These are phyloP conservation scores for Steatocranus sp. DNA, from an alignment of 2,797 vertebrate genomes.

Conservation along the genomic window DNA sequence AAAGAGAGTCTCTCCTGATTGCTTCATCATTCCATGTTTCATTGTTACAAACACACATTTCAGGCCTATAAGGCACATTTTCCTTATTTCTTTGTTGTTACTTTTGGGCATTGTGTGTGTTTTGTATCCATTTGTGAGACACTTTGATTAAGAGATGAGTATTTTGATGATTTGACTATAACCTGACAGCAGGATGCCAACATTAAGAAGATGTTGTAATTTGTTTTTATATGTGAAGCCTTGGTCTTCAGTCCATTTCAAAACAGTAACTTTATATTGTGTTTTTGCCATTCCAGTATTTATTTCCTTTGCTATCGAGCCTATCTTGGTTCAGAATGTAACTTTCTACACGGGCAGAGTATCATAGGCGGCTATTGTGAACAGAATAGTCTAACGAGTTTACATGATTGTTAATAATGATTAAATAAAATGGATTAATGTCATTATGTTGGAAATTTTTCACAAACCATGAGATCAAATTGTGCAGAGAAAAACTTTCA, in stretches of 20 bases:
- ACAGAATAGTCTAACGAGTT: slow-evolving; percentile 57
- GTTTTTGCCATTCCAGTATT: slow-evolving; percentile 77
- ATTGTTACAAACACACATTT: slow-evolving; percentile 4
- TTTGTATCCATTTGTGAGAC: slow-evolving; percentile 41
- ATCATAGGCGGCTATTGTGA: slow-evolving; percentile 48
- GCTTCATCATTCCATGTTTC: slow-evolving; percentile 29
- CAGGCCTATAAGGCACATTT: neutral
- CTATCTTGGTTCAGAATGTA: slow-evolving; percentile 77
- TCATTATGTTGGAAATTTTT: slow-evolving; percentile 28
- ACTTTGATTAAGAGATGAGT: slow-evolving; percentile 23
- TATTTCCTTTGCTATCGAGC: slow-evolving; percentile 68
- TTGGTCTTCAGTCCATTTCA: slow-evolving; percentile 32
- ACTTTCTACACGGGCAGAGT: slow-evolving; percentile 72
- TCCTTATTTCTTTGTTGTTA: neutral
- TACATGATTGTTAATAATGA: slow-evolving; percentile 65
- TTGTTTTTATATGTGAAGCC: slow-evolving; percentile 54
- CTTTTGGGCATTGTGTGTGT: slow-evolving; percentile 14
- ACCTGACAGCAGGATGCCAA: slow-evolving; percentile 19
- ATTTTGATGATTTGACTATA: slow-evolving; percentile 33
- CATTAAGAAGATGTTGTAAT: slow-evolving; percentile 37
- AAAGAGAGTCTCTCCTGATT: slow-evolving; percentile 13
- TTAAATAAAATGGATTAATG: slow-evolving; percentile 40
- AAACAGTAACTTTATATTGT: slow-evolving; percentile 49
- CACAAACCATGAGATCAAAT: slow-evolving; percentile 5
- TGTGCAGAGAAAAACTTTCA: slow-evolving; percentile 36